A percentile compares a stretch with the other conserved stretches of the same genome.
These are phyloP conservation scores for Sylvia borin DNA, from an alignment of 2,797 vertebrate species.

Conservation along the genomic window DNA sequence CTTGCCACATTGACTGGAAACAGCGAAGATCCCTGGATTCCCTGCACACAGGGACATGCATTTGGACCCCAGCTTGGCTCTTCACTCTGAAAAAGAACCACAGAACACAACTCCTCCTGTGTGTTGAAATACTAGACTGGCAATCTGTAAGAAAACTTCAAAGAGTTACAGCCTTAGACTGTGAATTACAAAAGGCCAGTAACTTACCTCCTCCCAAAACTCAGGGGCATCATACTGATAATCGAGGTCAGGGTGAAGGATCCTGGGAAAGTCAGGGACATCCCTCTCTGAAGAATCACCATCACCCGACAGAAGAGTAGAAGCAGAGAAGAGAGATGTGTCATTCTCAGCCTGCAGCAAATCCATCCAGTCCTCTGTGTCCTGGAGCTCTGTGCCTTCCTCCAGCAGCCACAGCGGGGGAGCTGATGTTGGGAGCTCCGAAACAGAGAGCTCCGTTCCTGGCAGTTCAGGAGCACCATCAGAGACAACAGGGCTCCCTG, in stretches of 20 bases:
- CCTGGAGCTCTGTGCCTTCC: slow-evolving; percentile 68
- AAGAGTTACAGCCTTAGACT: background rate
- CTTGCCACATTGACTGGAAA: slow-evolving; percentile 86
- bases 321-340: slow-evolving; percentile 84
- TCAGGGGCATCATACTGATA: slow-evolving; percentile 89
- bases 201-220: slow-evolving; percentile 86
- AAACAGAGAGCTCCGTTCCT: slow-evolving; percentile 47
- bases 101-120: background rate
- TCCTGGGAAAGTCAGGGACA: slow-evolving; percentile 81
- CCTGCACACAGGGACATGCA: slow-evolving; percentile 92
- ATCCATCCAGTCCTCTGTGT: slow-evolving; percentile 75
- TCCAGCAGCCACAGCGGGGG: slow-evolving; percentile 60
- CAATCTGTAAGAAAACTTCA: background rate
- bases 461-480: slow-evolving; percentile 58
- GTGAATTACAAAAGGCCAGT: background rate
- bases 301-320: slow-evolving; percentile 91
- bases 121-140: background rate
- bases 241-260: slow-evolving; percentile 85
- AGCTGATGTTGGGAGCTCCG: slow-evolving; percentile 54
- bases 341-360: slow-evolving; percentile 84
- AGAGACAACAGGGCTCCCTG: slow-evolving; percentile 61
- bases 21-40: slow-evolving; percentile 86
- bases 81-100: slow-evolving; percentile 76
- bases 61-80: slow-evolving; percentile 83
- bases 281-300: slow-evolving; percentile 86